Evolutionary conservation across 2,888 invertebrate genomes (phyloP), one percentile per base, ranked within the genome.

Genomic region (Cryptosula pallasiana): DNA sequence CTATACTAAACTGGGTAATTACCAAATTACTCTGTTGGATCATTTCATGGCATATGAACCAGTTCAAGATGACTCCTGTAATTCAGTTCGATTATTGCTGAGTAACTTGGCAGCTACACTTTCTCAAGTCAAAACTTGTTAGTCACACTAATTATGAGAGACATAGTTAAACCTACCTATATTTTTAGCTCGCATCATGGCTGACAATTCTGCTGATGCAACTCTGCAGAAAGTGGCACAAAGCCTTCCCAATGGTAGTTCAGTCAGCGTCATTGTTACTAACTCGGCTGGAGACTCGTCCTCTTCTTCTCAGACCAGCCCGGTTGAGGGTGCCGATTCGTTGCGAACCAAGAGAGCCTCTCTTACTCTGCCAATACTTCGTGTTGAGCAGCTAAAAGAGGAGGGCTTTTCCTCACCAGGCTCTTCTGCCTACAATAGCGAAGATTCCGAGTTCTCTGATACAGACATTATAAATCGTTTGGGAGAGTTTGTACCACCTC

Each of bases 331-430:
- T 34, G 2, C 63, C 2, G 29, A 3, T 34, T 9, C 9, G 13
- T 25, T 32, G 5, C 25, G 32, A 32, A 20, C 9, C 20, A 45
- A 45, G 45, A 32, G 27, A 32, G 9, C 63, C 9, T 63, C 63
- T 27, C 23, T 57, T 5, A 20, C 63, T 25, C 23, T 70, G 45
- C 80, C 79, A 2, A 76, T 78, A 23, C 75, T 81, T 34, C 78
- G 81, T 45, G 79, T 82, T 70, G 82, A 81, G 71, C 76, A 79
- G 72, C 72, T 81, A 25, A 78, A 78, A 70, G 78, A 78, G 29
- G 78, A 76, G 70, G 81, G 79, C 2, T 57, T 13, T 27, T 71
- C 55, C 27, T 71, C 71, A 20, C 32, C 45, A 3, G 34, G 35
- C 23, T 71, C 55, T 13, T 71, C 71, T 16, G 71, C 55, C 3